Base-by-base conservation (phyloP, 2,888 invertebrate genomes). In the Globia sparganii region DNA sequence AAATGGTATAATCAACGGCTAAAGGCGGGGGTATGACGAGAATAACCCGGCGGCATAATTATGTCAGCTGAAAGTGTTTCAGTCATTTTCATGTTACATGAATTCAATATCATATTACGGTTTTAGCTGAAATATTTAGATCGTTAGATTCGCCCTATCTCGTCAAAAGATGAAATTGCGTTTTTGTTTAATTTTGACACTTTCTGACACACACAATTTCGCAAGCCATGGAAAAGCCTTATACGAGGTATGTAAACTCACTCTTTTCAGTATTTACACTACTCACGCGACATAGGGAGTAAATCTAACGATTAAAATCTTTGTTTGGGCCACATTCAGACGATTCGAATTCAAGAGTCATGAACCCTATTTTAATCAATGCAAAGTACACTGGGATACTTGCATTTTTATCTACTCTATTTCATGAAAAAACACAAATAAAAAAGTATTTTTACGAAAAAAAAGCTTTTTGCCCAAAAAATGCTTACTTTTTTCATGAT, bases 101-200 rank as follows among this genome's bases (percentile, higher is more conserved):
- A 75, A 56, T 75, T 43, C 5, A 43, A 75, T 43, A 56, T 75
- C 15, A 75, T 43, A 56, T 75, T 21, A 18, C 31, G 6, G 25
- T 37, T 53, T 15, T 5, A 18, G 5, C n/a, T 9, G 25, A 67
- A 49, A 67, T 9, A 49, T 49, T 46, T 15, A 46, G 28, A 31
- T 67, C 21, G 4, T 46, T 15, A 67, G 8, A 49, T 31, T 46
- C 25, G 15, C 15, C 5, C 18, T 49, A 9, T 34, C 25, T 49
- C 1, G 15, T 25, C 31, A 34, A 31, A 49, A 46, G 15, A 31
- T 46, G 5, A n/a, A n/a, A 18, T 31, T 9, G 25, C 8, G 25
- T 25, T 25, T 15, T 1, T 31, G 13, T 9, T 68, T 49, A 1
- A 0, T 49, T 49, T 49, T 34, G 31, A 25, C 25, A 49, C 8